These are phyloP conservation scores for Planiliza haematocheilus DNA, from an alignment of 2,113 vertebrate genomes.

Conservation along the genomic window DNA sequence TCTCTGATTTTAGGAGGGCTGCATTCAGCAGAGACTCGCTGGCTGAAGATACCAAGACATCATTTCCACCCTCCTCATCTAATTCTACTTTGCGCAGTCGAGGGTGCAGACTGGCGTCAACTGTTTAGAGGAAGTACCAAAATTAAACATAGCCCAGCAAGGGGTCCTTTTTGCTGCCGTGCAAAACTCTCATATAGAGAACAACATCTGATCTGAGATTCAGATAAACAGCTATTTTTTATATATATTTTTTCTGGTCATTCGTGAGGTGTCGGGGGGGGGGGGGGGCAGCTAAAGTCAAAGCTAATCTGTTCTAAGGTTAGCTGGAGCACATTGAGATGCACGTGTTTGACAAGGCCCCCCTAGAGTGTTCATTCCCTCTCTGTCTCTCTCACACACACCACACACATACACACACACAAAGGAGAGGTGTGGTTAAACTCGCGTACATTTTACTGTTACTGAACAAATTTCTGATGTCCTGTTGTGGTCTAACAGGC, in stretches of 20 bases:
- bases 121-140: constrained; percentile 72
- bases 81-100: constrained; percentile 21
- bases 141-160: constrained; percentile 57
- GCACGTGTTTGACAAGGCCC: constrained; percentile 42
- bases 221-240: constrained; percentile 71
- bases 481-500: constrained; percentile 83
- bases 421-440: constrained; percentile 79
- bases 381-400: constrained; percentile 42
- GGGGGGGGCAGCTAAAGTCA: constrained; percentile 53
- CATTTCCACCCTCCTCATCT: constrained; percentile 37
- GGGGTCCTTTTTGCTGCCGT: constrained; percentile 39
- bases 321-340: constrained; percentile 26
- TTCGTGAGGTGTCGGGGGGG: constrained; percentile 32
- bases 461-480: constrained; percentile 80
- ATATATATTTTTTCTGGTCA: constrained; percentile 47
- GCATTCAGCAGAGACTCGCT: constrained; percentile 15
- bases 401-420: constrained; percentile 45
- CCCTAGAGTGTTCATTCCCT: constrained; percentile 21
- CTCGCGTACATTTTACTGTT: constrained; percentile 74
- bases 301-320: constrained; percentile 51
- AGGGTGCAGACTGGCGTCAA: constrained; percentile 28
- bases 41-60: constrained; percentile 35
- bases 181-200: constrained; percentile 18
- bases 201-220: constrained; percentile 70
- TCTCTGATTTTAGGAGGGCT: constrained; percentile 44